These are phyloP conservation scores for Pseudochaenichthys georgianus DNA, from an alignment of 2,797 vertebrate species.

Conservation along the genomic window DNA sequence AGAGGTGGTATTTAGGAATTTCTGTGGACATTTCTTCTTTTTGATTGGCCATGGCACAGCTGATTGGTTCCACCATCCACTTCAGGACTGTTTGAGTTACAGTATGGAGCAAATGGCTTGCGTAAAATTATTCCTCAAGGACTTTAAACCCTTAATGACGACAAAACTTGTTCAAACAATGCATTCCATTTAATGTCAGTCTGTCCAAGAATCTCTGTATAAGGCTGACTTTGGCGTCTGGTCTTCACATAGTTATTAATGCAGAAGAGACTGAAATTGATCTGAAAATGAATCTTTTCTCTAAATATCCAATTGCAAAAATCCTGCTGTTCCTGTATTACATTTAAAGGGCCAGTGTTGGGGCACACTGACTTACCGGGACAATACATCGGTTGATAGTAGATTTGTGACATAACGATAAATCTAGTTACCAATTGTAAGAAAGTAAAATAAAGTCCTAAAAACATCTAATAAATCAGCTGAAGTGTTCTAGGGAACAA, in stretches of 20 bases:
- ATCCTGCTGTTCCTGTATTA: neutral
- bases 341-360: constrained; percentile 14
- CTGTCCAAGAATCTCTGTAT: neutral
- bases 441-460: constrained; percentile 7
- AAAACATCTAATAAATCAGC: constrained; percentile 35
- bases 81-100: constrained; percentile 5
- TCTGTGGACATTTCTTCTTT: constrained; percentile 17
- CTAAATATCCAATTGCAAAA: constrained; percentile 12
- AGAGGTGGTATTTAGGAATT: constrained; percentile 12
- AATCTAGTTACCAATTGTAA: constrained; percentile 13
- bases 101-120: constrained; percentile 5
- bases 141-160: constrained; percentile 25
- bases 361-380: neutral
- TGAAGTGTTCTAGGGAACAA: constrained; percentile 14
- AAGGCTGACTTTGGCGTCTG: neutral
- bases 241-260: constrained; percentile 1
- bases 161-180: constrained; percentile 3
- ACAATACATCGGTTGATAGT: constrained; percentile 13
- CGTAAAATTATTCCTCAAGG: constrained; percentile 21
- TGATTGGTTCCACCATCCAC: constrained; percentile 29
- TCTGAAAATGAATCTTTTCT: constrained; percentile 5
- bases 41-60: neutral
- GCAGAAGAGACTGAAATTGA: neutral
- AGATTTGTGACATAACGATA: constrained; percentile 17
- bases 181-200: constrained; percentile 5